A percentile compares a stretch with the other conserved stretches of the same genome.
phyloP scores from a whole-genome alignment of 2,797 vertebrate species.

The Valencia hispanica region DNA sequence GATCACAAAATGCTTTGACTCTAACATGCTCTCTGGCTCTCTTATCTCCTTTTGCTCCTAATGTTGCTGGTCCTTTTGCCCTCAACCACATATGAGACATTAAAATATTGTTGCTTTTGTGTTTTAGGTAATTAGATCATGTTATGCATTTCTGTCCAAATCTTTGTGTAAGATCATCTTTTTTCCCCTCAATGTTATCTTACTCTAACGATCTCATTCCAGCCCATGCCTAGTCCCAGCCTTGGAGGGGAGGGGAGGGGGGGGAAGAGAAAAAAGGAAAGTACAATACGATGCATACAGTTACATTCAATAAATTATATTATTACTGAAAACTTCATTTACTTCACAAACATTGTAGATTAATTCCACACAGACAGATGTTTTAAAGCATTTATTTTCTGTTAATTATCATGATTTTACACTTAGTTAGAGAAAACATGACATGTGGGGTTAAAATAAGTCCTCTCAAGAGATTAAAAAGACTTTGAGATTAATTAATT shows the following conservation, averaged over 20 bases:
- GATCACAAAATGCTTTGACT: slow-evolving; percentile 24
- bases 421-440: neutral
- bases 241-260: too few species aligned
- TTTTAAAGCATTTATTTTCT: neutral
- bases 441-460: too few species aligned
- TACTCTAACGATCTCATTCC: neutral
- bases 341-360: neutral
- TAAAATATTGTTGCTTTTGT: neutral
- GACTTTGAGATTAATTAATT: too few species aligned
- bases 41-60: slow-evolving; percentile 45
- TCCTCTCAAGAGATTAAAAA: too few species aligned
- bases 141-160: neutral
- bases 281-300: neutral
- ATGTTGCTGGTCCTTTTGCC: slow-evolving; percentile 56
- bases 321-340: neutral
- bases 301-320: neutral
- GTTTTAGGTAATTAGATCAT: neutral
- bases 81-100: slow-evolving; percentile 18
- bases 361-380: neutral
- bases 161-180: neutral
- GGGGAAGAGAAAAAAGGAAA: neutral
- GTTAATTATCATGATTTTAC: neutral
- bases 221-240: neutral
- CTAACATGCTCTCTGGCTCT: slow-evolving; percentile 30
- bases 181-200: neutral